phyloP scores from a whole-genome alignment of 2,797 vertebrate species.

The Manis javanica region DNA sequence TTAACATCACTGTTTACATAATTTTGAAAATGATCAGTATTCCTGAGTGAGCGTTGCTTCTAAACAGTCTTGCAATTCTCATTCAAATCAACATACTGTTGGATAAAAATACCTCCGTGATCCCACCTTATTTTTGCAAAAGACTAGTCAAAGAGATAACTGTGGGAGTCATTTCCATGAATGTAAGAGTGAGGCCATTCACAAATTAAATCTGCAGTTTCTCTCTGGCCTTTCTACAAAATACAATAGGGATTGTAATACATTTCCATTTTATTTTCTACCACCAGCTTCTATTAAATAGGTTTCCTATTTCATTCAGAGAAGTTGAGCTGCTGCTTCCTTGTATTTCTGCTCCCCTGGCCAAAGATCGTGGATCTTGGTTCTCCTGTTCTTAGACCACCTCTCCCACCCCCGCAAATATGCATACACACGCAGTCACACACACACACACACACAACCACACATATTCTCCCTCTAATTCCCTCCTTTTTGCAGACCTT shows the following conservation, averaged over 20 bases:
- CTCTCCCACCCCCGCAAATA: too few species aligned
- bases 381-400: not conserved
- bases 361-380: not conserved
- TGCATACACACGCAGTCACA: not conserved
- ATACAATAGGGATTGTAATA: not conserved
- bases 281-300: not conserved
- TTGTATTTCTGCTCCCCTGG: not conserved
- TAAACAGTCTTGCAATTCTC: not conserved
- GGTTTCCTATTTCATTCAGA: not conserved
- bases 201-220: constrained; percentile 58
- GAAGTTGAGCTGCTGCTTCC: not conserved
- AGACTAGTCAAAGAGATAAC: not conserved
- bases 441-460: not conserved
- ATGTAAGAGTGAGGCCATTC: not conserved
- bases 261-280: constrained; percentile 37
- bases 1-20: not conserved
- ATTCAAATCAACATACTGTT: not conserved
- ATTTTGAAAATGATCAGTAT: not conserved
- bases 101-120: not conserved
- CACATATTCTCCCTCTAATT: not conserved
- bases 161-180: not conserved
- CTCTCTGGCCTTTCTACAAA: constrained; percentile 37
- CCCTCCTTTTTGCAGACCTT: not conserved
- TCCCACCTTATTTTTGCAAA: constrained; percentile 23
- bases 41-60: not conserved